Conservation (phyloP, 1,140 invertebrate genomes). For the Fopius arisanus region DNA sequence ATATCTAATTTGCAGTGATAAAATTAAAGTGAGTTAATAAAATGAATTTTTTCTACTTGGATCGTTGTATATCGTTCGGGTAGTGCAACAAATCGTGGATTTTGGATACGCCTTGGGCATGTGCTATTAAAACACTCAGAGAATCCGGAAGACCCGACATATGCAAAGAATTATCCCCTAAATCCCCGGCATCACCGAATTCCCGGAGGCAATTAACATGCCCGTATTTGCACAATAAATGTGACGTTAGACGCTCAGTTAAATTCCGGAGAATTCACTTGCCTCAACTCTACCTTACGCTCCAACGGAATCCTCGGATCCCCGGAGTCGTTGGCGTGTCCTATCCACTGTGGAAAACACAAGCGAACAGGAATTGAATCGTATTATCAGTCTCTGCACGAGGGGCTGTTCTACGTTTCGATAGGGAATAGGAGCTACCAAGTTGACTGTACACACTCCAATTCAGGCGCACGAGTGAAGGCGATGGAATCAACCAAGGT, state of each 20-base stretch:
- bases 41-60: no score
- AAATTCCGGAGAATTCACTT: background rate
- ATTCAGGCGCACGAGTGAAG: background rate
- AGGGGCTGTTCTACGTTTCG: background rate
- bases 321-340: background rate
- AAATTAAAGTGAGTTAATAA: no score
- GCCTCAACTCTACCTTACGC: background rate
- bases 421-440: background rate
- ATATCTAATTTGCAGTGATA: no score
- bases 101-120: no score
- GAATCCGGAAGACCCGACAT: no score
- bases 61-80: no score
- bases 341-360: constrained; percentile 20
- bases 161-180: no score
- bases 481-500: constrained; percentile 24
- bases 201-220: background rate
- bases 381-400: constrained; percentile 41
- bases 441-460: background rate
- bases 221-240: background rate
- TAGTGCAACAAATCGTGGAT: no score
- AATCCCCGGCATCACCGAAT: background rate
- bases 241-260: background rate
- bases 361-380: constrained; percentile 39
- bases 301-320: background rate
- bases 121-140: no score